Base-by-base conservation (phyloP, 1,140 invertebrate genomes). In the Ostrea edulis region DNA sequence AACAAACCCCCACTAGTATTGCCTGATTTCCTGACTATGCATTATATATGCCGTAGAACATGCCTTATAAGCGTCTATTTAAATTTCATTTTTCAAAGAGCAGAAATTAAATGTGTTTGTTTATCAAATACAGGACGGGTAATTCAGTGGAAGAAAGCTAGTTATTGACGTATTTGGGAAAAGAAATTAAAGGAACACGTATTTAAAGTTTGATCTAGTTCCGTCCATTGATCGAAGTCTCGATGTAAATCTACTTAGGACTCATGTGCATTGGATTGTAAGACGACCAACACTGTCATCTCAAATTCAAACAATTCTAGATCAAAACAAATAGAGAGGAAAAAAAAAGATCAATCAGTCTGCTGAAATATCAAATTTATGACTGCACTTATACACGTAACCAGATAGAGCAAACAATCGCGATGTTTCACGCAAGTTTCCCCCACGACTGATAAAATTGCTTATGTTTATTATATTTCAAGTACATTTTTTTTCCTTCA, bases 11-110 rank as follows among this genome's bases (percentile, higher is more conserved):
- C 29, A 29, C 35, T 44, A 44, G 29, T 77, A 29, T 77, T 77
- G 68, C 22, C 9, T 29, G 68, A 35, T 77, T 77, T 77, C 68
- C 29, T 77, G 68, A 77, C 68, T 9, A 25, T 77, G 9, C 29
- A 29, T 77, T 14, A 77, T 14, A 25, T 77, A 25, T n/a, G 25
- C 29, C 12, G 14, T 9, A 25, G 29, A 77, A 8, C 68, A 12
- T 35, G 68, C 35, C 25, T 77, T 77, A 29, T 29, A 77, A 77
- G 29, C 22, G 68, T 14, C 11, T 35, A 77, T 77, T 25, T 9
- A 77, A 77, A 77, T 77, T 77, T 77, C 68, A 35, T 77, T 77
- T 77, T 77, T 77, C 25, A 77, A 62, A 62, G n/a, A 20, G 2
- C 29, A 11, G 9, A 22, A n/a, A 20, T n/a, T 68, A 25, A 68